Conservation (phyloP, 2,797 vertebrate species). For the Morelia viridis region DNA sequence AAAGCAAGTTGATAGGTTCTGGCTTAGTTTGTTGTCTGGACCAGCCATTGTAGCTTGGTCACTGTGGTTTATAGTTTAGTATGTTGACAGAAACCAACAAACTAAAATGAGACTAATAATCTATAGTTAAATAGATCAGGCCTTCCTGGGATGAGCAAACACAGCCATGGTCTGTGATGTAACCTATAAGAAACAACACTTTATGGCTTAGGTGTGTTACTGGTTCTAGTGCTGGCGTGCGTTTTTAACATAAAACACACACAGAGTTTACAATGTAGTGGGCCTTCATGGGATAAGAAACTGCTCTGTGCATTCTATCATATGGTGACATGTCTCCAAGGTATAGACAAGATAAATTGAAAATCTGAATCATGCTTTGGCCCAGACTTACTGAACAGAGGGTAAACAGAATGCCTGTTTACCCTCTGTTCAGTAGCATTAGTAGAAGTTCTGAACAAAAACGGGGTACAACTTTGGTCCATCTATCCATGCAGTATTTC, state of each 20-base stretch:
- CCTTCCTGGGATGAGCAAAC: not conserved
- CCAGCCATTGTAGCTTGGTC: too few species aligned
- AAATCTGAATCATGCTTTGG: not conserved
- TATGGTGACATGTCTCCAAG: not conserved
- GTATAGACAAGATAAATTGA: too few species aligned
- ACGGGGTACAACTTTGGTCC: not conserved
- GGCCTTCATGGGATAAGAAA: not conserved
- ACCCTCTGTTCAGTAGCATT: too few species aligned
- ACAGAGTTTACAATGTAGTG: not conserved
- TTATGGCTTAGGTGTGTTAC: not conserved
- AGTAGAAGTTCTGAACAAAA: not conserved
- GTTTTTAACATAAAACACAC: not conserved
- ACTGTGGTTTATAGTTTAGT: too few species aligned
- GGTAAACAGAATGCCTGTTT: not conserved
- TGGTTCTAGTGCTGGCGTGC: not conserved
- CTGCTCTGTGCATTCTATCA: too few species aligned
- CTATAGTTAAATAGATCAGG: too few species aligned
- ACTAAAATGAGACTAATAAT: too few species aligned
- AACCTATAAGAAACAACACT: not conserved
- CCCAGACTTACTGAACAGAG: not conserved
- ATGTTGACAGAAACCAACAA: too few species aligned
- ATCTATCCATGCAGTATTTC: not conserved
- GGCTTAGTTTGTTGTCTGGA: too few species aligned
- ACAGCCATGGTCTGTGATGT: not conserved
- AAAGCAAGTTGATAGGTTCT: too few species aligned